Percentiles rank a stretch among this genome's conserved stretches.
Evolutionary conservation across 2,797 vertebrate genomes (phyloP).

Genomic region (Protonibea diacanthus): DNA sequence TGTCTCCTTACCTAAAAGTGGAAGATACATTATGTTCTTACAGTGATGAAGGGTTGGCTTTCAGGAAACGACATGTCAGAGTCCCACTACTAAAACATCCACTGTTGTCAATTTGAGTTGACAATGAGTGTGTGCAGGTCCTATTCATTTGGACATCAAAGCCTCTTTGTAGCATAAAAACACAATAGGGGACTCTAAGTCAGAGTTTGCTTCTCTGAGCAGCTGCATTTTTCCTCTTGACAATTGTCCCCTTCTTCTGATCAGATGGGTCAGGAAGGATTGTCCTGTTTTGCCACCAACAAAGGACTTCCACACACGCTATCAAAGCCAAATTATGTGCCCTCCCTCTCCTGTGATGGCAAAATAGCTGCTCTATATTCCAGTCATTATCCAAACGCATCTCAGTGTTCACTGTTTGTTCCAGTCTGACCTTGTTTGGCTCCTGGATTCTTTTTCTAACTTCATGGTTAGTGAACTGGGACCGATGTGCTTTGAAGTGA

Average conservation of each 20-base stretch:
- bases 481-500: slow-evolving; percentile 13
- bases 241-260: slow-evolving; percentile 59
- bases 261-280: slow-evolving; percentile 20
- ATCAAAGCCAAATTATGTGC: slow-evolving; percentile 23
- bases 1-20: not conserved
- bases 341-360: not conserved
- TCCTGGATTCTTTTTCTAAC: not conserved
- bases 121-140: not conserved
- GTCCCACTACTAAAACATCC: slow-evolving; percentile 1
- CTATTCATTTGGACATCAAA: slow-evolving; percentile 2
- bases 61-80: slow-evolving; percentile 9
- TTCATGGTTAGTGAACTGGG: slow-evolving; percentile 2
- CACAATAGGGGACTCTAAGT: slow-evolving; percentile 22
- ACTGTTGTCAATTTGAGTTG: not conserved
- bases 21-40: not conserved
- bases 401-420: slow-evolving; percentile 6
- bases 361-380: slow-evolving; percentile 34
- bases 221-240: slow-evolving; percentile 41
- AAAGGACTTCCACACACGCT: slow-evolving; percentile 40
- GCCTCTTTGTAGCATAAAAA: slow-evolving; percentile 17
- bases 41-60: not conserved
- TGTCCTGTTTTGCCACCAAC: slow-evolving; percentile 20
- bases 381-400: slow-evolving; percentile 36
- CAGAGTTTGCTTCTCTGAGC: slow-evolving; percentile 15
- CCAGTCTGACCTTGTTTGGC: not conserved